phyloP scores from a whole-genome alignment of 2,888 invertebrate species.

The Microplitis deprimator region DNA sequence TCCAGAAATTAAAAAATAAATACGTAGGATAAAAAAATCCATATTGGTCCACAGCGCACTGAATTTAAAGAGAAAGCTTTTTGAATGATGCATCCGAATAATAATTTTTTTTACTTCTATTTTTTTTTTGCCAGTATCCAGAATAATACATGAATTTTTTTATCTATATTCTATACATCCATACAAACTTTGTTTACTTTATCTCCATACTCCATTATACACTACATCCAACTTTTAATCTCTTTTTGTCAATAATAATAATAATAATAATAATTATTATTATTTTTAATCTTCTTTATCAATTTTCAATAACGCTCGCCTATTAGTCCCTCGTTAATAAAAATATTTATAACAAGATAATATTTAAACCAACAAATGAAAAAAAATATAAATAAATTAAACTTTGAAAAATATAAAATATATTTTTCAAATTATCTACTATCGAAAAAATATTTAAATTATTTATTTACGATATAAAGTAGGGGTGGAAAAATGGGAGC shows the following conservation, averaged over 20 bases:
- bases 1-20: conserved; percentile 7
- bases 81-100: conserved; percentile 20
- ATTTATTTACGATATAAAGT: too few species aligned
- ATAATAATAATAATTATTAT: neutral
- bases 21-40: conserved; percentile 22
- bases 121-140: neutral
- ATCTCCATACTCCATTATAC: neutral
- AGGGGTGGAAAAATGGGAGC: too few species aligned
- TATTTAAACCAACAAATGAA: too few species aligned
- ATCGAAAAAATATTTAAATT: too few species aligned
- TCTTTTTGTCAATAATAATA: neutral
- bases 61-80: conserved; percentile 14
- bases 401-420: too few species aligned
- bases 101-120: neutral
- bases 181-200: neutral
- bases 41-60: conserved; percentile 33
- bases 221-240: neutral
- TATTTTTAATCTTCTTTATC: neutral
- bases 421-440: too few species aligned
- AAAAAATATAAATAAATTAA: too few species aligned
- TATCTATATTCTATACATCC: neutral
- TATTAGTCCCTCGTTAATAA: neutral
- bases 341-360: neutral
- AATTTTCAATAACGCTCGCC: neutral
- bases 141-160: conserved; percentile 1